Base-by-base conservation (phyloP, 1,140 invertebrate genomes). In the Aphis gossypii region DNA sequence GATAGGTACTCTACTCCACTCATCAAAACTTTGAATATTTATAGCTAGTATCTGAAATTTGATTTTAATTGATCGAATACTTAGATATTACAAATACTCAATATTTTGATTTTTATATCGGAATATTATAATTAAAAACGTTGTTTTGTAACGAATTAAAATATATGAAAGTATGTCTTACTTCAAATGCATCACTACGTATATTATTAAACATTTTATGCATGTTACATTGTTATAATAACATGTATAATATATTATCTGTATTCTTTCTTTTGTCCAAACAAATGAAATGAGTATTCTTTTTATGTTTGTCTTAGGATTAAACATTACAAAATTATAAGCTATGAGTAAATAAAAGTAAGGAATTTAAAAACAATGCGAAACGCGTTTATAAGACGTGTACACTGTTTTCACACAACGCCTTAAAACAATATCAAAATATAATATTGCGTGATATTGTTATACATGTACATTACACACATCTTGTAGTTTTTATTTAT, bases 241-340 rank as follows among this genome's bases (percentile, higher is more conserved):
- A 68, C 14, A 68, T 68, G 11, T 30, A 30, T 14, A 68, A 1
- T 68, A 18, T 76, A 76, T n/a, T 76, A n/a, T 76, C 8, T 68
- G 60, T 60, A n/a, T 30, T 14, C 30, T n/a, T n/a, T 76, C 1
- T 76, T n/a, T n/a, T 76, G 30, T 76, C 8, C 82, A 83, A 21
- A 83, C 82, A 41, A 9, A 83, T 35, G 0, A 41, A 38, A 83
- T 38, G 21, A 41, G 21, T 25, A 25, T 83, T 38, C 5, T 41
- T 41, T 44, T 25, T 44, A 25, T 84, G 41, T 84, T 84, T 44
- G 41, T 84, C 41, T 86, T 86, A 18, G 25, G 44, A 86, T 86
- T 44, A 84, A 84, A 84, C 41, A 84, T 84, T 44, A 86, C 41
- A 30, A 86, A 23, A 86, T 46, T 44, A 86, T 86, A 86, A 44